Evolutionary conservation across 2,113 vertebrate species (phyloP), one percentile per base, ranked within the genome.

Genomic region (Hyperopisus bebe): DNA sequence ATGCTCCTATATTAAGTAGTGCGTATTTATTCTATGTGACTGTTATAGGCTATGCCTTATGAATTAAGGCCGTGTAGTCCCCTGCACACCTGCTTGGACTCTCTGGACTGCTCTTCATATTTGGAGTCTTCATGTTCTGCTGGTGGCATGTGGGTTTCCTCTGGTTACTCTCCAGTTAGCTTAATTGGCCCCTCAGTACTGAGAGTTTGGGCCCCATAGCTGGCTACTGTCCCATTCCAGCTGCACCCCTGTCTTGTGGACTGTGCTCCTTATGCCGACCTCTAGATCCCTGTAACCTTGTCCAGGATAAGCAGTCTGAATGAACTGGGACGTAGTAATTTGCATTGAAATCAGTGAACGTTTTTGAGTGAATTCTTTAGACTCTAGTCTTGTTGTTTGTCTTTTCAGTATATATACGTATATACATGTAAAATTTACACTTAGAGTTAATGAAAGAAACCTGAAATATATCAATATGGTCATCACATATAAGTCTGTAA

Each of bases 401-500:
- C n/a, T 31, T 31, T 31, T 31, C n/a, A 31, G n/a, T 31, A 13
- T 31, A 66, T 13, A 27, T 27, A n/a, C 24, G 27, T 27, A 66
- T 66, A 27, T 11, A 42, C 77, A 21, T 6, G 7, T 42, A 35
- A 80, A 19, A 86, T 21, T 82, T 86, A 46, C 90, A 90, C 90
- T 91, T 90, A 27, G 8, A n/a, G 39, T 83, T 42, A 83, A 83
- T 44, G 80, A 83, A 83, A 47, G 35, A 47, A 42, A 11, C 39
- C 5, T 83, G 80, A 83, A 83, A 44, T 83, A 24, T 11, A 83
- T 46, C 15, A 7, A 77, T 39, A 77, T 77, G 70, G 10, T 39
- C 70, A 39, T 17, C 31, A 39, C 70, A 77, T 77, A 35, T 74
- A 31, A 74, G 11, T 74, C 66, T 31, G 70, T 27, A 66, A 77